Percentiles rank a stretch among this genome's conserved stretches.
These are phyloP conservation scores for Pseudolaguvia tuberculata DNA, from an alignment of 2,113 vertebrate genomes.

Conservation along the genomic window DNA sequence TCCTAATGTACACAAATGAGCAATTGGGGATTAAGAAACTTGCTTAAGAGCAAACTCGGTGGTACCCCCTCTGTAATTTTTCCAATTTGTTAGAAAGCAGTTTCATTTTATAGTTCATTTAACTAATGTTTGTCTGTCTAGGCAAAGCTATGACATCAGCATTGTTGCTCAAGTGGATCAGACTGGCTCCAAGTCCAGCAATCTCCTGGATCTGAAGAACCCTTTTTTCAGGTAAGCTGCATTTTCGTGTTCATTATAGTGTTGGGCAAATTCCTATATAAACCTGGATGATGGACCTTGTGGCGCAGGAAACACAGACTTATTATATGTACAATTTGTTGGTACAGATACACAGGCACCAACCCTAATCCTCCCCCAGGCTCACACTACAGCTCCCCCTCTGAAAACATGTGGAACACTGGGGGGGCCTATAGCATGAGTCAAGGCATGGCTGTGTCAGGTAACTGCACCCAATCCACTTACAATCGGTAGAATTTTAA, in stretches of 20 bases:
- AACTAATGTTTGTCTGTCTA: constrained; percentile 48
- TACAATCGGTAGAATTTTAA: not conserved
- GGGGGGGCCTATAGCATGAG: constrained; percentile 79
- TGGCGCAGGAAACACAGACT: not conserved
- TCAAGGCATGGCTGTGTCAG: constrained; percentile 83
- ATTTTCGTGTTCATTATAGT: not conserved
- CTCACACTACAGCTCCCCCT: constrained; percentile 88
- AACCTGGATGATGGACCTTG: not conserved
- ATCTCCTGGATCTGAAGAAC: constrained; percentile 92
- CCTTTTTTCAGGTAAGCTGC: constrained; percentile 85
- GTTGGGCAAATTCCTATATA: not conserved
- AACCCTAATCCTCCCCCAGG: constrained; percentile 85
- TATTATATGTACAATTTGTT: constrained; percentile 28
- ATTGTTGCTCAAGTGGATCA: constrained; percentile 95
- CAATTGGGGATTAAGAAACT: too few species aligned
- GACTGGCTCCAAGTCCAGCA: constrained; percentile 94
- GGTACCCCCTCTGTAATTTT: not conserved
- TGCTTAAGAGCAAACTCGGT: too few species aligned
- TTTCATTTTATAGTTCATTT: not conserved
- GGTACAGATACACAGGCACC: constrained; percentile 81
- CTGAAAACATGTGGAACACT: constrained; percentile 92
- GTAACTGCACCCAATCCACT: constrained; percentile 58
- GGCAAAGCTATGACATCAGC: constrained; percentile 96
- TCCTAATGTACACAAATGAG: too few species aligned
- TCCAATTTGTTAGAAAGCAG: not conserved